Base-by-base conservation (phyloP, 1,140 invertebrate species). In the Anastrepha ludens region DNA sequence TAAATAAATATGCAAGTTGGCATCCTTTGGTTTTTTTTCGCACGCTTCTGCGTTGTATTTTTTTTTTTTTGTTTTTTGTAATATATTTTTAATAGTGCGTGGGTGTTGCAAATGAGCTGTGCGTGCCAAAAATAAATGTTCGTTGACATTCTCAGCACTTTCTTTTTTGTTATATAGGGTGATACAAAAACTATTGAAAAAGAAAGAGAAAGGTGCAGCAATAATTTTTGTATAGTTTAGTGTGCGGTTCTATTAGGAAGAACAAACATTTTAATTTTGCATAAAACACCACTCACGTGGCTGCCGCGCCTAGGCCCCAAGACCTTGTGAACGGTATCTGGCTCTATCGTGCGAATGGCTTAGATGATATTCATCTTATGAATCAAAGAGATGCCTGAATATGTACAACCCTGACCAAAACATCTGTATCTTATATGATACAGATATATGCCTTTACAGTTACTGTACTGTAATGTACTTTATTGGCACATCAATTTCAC, bases 81-180 rank as follows among this genome's bases (percentile, higher is more conserved):
- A 39, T 11, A 39, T 67, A n/a, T 8, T 67, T 39, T 74, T 44
- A 6, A 5, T 6, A 17, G 44, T 6, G 39, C 39, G 39, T 74
- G 67, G 67, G 67, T 41, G 67, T 74, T 47, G 15, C 67, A 74
- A 74, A 74, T 44, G 15, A 44, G 67, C 67, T 74, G 67, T 74
- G 41, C 6, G 15, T 17, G 67, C 13, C 67, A 41, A 47, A 74
- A 44, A 74, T 47, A 74, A 47, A 74, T 74, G 67, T 3, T 9
- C 3, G 65, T 70, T 44, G 13, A 70, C 39, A 44, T 70, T 15
- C 13, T 70, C 15, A 65, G 3, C 8, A 1, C 59, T 17, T 13
- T n/a, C 17, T 62, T 62, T 64, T 5, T 64, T 64, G 62, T 64
- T 20, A 7, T 64, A 64, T n/a, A 29, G 29, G 29, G 29, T 29